Evolutionary conservation across 2,113 vertebrate species (phyloP).

Genomic region (Cephalopholis sonnerati): DNA sequence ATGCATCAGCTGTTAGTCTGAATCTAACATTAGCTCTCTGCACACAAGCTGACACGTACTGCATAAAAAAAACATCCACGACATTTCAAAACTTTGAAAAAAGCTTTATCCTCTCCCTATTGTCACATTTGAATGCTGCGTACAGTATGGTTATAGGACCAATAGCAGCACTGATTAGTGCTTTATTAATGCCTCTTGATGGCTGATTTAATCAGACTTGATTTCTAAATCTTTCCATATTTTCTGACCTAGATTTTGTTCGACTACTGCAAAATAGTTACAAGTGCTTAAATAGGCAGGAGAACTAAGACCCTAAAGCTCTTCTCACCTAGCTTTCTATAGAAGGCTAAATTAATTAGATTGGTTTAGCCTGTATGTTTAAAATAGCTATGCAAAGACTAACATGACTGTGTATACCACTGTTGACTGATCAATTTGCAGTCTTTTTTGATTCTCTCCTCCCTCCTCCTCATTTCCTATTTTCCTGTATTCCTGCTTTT

Average conservation of each 20-base stretch:
- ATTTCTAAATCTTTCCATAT: constrained; percentile 10
- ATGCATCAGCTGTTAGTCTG: constrained; percentile 11
- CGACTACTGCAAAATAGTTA: not conserved
- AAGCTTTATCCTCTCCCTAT: not conserved
- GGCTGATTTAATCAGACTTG: not conserved
- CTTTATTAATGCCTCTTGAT: not conserved
- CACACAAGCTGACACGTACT: not conserved
- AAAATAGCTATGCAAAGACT: not conserved
- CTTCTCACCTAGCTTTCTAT: not conserved
- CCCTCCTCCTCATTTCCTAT: not conserved
- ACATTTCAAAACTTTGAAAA: not conserved
- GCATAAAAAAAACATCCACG: not conserved
- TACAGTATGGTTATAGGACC: not conserved
- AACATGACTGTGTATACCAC: not conserved
- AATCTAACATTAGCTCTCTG: not conserved
- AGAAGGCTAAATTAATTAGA: not conserved
- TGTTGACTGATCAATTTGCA: not conserved
- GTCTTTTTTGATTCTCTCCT: not conserved
- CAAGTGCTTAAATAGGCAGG: not conserved
- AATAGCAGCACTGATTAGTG: not conserved
- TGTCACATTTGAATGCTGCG: not conserved
- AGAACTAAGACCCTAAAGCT: not conserved
- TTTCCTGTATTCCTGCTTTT: not conserved
- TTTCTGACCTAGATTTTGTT: not conserved
- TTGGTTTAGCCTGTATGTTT: not conserved